Conservation (phyloP, 2,113 vertebrate genomes). For the Chaenocephalus aceratus region DNA sequence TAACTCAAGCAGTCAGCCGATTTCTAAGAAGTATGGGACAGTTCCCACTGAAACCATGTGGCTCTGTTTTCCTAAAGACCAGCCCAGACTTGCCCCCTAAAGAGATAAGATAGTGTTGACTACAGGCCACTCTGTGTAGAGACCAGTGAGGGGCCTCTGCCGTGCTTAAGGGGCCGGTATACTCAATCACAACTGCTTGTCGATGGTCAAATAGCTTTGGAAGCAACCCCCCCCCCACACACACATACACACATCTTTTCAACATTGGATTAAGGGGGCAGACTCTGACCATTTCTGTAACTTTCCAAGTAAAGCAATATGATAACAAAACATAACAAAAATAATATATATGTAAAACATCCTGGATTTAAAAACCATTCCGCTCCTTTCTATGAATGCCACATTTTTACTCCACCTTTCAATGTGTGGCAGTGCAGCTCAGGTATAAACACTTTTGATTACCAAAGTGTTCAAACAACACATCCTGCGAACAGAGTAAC, state of each 20-base stretch:
- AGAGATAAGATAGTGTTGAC: constrained; percentile 81
- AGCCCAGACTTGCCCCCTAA: constrained; percentile 72
- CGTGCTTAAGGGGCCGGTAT: constrained; percentile 53
- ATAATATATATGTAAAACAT: background rate
- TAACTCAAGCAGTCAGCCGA: constrained; percentile 15
- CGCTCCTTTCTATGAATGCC: too few species aligned
- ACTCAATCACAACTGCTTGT: background rate
- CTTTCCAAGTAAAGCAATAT: background rate
- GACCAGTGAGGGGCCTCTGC: constrained; percentile 53
- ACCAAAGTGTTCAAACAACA: background rate
- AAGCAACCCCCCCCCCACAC: background rate
- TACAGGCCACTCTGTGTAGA: constrained; percentile 61
- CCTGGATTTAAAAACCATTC: background rate
- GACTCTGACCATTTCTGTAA: background rate
- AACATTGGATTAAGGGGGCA: too few species aligned
- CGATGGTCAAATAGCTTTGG: background rate
- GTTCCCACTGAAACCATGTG: constrained; percentile 40
- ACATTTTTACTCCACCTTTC: background rate
- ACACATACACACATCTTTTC: too few species aligned
- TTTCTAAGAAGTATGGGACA: constrained; percentile 41
- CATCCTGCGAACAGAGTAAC: background rate
- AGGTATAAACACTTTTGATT: background rate
- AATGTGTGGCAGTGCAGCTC: background rate
- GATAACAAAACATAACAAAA: background rate
- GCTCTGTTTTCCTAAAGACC: constrained; percentile 50